Conservation (phyloP, 2,113 vertebrate species). For the Aramus guarauna region DNA sequence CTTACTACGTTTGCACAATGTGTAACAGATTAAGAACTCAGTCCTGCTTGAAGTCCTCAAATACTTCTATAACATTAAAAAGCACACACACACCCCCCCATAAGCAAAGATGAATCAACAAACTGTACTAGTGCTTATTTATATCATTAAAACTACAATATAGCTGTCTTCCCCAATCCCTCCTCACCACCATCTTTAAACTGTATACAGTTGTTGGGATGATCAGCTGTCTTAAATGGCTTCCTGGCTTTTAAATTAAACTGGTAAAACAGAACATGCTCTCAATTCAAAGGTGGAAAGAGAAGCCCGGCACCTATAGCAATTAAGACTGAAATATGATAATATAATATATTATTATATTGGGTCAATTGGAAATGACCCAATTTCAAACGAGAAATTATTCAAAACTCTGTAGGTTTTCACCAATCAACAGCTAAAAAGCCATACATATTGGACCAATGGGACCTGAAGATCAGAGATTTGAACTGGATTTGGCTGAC, state of each 20-base stretch:
- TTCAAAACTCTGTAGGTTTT: not conserved
- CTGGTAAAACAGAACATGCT: not conserved
- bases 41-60: not conserved
- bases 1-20: not conserved
- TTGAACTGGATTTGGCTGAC: not conserved
- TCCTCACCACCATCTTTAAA: not conserved
- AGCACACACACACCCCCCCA: accelerated
- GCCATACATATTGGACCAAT: not conserved
- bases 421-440: not conserved
- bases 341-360: too few relatives aligned
- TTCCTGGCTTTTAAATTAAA: not conserved
- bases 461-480: not conserved
- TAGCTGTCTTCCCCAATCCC: not conserved
- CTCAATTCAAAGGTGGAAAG: not conserved
- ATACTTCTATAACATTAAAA: not conserved
- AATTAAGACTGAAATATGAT: not conserved
- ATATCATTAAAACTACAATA: not conserved
- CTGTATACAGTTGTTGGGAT: not conserved
- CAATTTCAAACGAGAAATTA: not conserved
- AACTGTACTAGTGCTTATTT: not conserved
- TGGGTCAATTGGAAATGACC: not conserved
- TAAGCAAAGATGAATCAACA: not conserved
- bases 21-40: not conserved
- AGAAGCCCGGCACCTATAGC: not conserved
- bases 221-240: not conserved